Evolutionary conservation across 1,140 invertebrate species (phyloP).

Genomic region (Magallana angulata): DNA sequence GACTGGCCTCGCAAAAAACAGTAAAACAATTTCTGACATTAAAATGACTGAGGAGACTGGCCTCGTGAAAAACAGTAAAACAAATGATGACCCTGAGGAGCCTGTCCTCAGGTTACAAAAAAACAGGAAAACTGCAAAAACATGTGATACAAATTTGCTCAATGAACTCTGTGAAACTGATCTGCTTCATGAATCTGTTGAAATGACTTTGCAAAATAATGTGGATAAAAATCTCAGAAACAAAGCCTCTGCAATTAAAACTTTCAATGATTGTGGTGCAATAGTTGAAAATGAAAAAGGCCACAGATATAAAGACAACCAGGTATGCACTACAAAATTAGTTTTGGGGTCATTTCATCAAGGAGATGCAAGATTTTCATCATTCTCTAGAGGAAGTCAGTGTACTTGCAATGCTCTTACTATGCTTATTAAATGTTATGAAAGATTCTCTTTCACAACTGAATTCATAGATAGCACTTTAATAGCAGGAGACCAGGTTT

Average conservation of each 20-base stretch:
- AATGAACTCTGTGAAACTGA: background rate
- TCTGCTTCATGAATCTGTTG: background rate
- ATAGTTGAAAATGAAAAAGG: background rate
- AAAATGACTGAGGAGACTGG: background rate
- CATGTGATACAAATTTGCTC: background rate
- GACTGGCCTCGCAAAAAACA: background rate
- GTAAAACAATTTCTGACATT: background rate
- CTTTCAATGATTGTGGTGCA: background rate
- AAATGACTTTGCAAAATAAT: background rate
- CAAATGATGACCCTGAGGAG: too few relatives aligned
- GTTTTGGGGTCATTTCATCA: conserved; percentile 5
- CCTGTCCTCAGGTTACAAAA: background rate
- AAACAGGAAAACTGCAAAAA: background rate
- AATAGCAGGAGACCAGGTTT: conserved; percentile 42
- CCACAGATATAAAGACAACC: too few relatives aligned
- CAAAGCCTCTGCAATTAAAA: background rate
- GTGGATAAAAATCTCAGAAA: background rate
- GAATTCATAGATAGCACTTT: conserved; percentile 27
- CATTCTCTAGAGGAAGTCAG: conserved; percentile 48
- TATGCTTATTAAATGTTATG: background rate
- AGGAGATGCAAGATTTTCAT: background rate
- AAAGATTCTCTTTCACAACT: background rate
- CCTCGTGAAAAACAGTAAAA: background rate
- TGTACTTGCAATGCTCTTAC: conserved; percentile 51
- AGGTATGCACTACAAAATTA: background rate